Percentiles rank a stretch among this genome's conserved stretches.
phyloP scores from a whole-genome alignment of 2,113 vertebrate genomes.

The Dasyornis broadbenti region DNA sequence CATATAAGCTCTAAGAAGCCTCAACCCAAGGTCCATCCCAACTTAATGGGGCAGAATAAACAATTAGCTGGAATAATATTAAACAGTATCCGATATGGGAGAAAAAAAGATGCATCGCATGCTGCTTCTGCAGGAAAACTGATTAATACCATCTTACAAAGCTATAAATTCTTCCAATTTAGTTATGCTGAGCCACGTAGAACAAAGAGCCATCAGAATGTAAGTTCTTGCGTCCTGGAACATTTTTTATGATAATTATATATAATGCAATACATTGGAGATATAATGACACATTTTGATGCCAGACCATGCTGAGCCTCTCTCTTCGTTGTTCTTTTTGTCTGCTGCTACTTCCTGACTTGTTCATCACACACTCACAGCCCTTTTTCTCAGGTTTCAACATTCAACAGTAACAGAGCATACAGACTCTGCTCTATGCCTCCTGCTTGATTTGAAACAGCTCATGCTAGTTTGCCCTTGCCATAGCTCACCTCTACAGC shows the following conservation, averaged over 20 bases:
- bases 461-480: neutral
- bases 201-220: neutral
- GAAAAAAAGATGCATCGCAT: neutral
- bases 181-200: neutral
- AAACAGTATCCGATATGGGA: neutral
- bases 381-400: neutral
- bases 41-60: constrained; percentile 11
- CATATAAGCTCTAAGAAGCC: neutral
- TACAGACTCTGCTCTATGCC: neutral
- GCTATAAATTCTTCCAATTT: neutral
- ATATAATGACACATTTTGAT: neutral
- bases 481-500: neutral
- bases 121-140: neutral
- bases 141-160: neutral
- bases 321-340: neutral
- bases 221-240: neutral
- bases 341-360: neutral
- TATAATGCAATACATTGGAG: neutral
- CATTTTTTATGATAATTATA: neutral
- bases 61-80: neutral
- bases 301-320: neutral
- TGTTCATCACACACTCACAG: neutral
- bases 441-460: neutral
- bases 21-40: neutral
- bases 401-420: neutral